Evolutionary conservation across 2,888 invertebrate genomes (phyloP).

Genomic region (Epinotia demarniana): DNA sequence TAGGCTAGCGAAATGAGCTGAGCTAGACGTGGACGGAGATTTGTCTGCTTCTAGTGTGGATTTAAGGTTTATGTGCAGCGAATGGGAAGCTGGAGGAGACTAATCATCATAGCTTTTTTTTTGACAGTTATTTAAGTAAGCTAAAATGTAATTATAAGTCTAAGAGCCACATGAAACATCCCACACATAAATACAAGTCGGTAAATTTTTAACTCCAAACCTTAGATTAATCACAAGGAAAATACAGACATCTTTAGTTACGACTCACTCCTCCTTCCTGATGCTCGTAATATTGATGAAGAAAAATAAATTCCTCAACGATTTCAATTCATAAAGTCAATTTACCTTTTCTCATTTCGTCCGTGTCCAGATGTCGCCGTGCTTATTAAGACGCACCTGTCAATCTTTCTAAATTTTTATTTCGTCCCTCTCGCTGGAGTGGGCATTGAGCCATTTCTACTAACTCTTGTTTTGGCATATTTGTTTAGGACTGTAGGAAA

Average conservation of each 20-base stretch:
- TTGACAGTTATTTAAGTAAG: neutral
- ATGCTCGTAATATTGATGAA: conserved; percentile 45
- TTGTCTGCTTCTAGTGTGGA: conserved; percentile 66
- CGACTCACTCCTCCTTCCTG: conserved; percentile 13
- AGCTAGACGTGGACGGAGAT: conserved; percentile 66
- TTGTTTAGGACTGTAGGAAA: conserved; percentile 52
- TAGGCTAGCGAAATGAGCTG: conserved; percentile 83
- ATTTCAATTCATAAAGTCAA: conserved; percentile 68
- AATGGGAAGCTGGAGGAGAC: neutral
- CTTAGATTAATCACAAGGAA: neutral
- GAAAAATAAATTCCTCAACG: conserved; percentile 49
- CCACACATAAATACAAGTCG: neutral
- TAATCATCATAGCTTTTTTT: neutral
- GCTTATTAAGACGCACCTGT: conserved; percentile 85
- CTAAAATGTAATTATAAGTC: neutral
- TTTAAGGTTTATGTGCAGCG: neutral
- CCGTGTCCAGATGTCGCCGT: conserved; percentile 73
- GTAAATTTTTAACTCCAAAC: neutral
- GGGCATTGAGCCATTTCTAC: conserved; percentile 60
- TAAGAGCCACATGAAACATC: neutral
- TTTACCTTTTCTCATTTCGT: conserved; percentile 81
- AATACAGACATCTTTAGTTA: conserved; percentile 21
- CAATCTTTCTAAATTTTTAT: conserved; percentile 81
- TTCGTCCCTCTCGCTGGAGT: conserved; percentile 72
- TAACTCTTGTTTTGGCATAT: conserved; percentile 49